Evolutionary conservation across 2,797 vertebrate genomes (phyloP).

Genomic region (Tamandua tetradactyla): DNA sequence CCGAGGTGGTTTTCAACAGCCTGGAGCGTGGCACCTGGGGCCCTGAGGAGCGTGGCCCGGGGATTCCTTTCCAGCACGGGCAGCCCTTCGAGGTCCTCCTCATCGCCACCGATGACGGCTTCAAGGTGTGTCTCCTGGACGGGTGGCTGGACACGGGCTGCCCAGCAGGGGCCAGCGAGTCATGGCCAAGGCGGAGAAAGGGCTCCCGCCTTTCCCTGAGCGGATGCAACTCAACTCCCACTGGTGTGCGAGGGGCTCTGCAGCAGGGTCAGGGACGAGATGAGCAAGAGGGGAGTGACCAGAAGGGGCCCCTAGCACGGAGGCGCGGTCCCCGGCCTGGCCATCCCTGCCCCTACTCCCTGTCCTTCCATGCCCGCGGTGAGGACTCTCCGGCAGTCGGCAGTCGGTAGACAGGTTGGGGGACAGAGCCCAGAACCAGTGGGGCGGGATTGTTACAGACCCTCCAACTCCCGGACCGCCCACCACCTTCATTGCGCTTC

Average conservation of each 20-base stretch:
- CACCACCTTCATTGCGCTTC: not conserved
- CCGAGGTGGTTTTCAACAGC: slow-evolving; percentile 89
- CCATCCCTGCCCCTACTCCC: not conserved
- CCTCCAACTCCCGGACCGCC: not conserved
- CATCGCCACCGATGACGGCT: slow-evolving; percentile 80
- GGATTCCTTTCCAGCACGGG: slow-evolving; percentile 85
- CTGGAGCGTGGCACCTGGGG: slow-evolving; percentile 76
- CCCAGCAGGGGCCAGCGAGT: not conserved
- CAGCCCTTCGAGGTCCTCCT: slow-evolving; percentile 87
- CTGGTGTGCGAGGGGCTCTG: no score
- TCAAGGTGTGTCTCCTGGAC: slow-evolving; percentile 77
- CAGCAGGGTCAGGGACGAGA: not conserved
- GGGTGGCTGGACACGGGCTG: rapidly evolving
- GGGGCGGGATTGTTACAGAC: not conserved
- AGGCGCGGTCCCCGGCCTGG: not conserved
- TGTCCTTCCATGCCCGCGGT: not conserved
- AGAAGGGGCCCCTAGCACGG: not conserved
- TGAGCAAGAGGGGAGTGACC: not conserved
- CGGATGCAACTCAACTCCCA: rapidly evolving
- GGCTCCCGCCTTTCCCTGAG: not conserved
- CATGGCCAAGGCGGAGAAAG: not conserved
- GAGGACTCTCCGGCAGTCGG: not conserved
- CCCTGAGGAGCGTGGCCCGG: slow-evolving; percentile 42
- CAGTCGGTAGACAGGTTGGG: not conserved
- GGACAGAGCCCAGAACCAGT: not conserved